Conservation (phyloP, 1,140 invertebrate species). For the Glomeris maerens region DNA sequence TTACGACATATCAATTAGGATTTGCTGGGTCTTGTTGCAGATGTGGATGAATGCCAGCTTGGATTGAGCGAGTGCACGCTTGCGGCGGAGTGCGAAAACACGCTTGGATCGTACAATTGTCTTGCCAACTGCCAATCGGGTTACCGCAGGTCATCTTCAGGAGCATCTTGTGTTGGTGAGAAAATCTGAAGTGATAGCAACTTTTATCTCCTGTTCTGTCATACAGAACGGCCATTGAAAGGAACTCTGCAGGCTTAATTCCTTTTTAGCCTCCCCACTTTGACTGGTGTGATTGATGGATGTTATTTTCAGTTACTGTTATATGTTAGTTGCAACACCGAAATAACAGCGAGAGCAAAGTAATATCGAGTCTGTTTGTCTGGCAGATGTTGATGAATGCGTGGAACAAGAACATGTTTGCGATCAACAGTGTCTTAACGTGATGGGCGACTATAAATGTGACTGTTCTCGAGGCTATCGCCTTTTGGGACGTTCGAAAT, state of each 20-base stretch:
- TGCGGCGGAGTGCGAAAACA: conserved; percentile 30
- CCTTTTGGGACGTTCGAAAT: conserved; percentile 3
- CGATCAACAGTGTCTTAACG: conserved; percentile 4
- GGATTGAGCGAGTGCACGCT: conserved; percentile 22
- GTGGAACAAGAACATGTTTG: neutral
- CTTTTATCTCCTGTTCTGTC: too few species aligned
- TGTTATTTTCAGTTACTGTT: too few species aligned
- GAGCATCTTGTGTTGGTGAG: conserved; percentile 25
- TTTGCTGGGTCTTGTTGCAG: conserved; percentile 8
- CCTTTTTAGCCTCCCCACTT: neutral
- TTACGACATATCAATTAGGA: too few species aligned
- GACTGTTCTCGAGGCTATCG: conserved; percentile 2
- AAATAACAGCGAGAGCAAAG: too few species aligned
- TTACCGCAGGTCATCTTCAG: conserved; percentile 21
- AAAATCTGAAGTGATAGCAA: too few species aligned
- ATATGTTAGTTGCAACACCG: too few species aligned
- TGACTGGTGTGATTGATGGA: neutral
- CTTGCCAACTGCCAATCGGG: conserved; percentile 25
- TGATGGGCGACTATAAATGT: conserved; percentile 2
- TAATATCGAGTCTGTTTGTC: neutral
- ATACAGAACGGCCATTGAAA: too few species aligned
- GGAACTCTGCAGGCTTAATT: conserved; percentile 21
- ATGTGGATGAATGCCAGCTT: conserved; percentile 16
- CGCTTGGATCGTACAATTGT: conserved; percentile 29
- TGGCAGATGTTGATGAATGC: conserved; percentile 16